Evolutionary conservation across 2,888 invertebrate species (phyloP).

Genomic region (Cantharis rustica): DNA sequence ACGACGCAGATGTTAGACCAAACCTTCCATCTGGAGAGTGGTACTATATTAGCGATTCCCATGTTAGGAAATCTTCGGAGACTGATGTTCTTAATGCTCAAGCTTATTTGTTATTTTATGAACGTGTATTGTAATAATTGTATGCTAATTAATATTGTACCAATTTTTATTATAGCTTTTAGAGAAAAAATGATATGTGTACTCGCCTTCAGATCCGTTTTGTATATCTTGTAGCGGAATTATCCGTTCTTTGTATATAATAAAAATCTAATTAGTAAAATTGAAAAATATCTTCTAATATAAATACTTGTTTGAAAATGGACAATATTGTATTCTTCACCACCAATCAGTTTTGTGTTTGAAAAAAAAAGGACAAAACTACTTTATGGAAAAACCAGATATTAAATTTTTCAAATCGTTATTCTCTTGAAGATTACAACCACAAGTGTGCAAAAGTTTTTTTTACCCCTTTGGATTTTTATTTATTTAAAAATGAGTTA

Average conservation of each 20-base stretch:
- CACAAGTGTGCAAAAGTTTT: no score
- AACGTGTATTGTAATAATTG: constrained; percentile 78
- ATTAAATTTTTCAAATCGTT: no score
- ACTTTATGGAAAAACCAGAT: no score
- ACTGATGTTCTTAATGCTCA: constrained; percentile 81
- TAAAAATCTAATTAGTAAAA: not conserved
- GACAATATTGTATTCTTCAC: no score
- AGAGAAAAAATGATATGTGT: not conserved
- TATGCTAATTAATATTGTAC: not conserved
- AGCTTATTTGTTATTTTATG: constrained; percentile 97
- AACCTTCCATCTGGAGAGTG: constrained; percentile 75
- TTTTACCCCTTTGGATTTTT: no score
- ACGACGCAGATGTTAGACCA: constrained; percentile 52
- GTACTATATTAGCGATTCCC: constrained; percentile 93
- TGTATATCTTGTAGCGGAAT: not conserved
- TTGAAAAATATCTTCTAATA: not conserved
- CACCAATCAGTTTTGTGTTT: no score
- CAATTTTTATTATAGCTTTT: not conserved
- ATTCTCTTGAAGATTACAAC: no score
- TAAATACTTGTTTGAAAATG: no score
- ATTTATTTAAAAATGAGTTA: no score
- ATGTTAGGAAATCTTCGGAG: constrained; percentile 81
- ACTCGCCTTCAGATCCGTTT: not conserved
- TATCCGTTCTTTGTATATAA: not conserved
- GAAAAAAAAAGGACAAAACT: no score